These are phyloP conservation scores for Cynodonichthys magdalenae DNA, from an alignment of 2,797 vertebrate species.

Conservation along the genomic window DNA sequence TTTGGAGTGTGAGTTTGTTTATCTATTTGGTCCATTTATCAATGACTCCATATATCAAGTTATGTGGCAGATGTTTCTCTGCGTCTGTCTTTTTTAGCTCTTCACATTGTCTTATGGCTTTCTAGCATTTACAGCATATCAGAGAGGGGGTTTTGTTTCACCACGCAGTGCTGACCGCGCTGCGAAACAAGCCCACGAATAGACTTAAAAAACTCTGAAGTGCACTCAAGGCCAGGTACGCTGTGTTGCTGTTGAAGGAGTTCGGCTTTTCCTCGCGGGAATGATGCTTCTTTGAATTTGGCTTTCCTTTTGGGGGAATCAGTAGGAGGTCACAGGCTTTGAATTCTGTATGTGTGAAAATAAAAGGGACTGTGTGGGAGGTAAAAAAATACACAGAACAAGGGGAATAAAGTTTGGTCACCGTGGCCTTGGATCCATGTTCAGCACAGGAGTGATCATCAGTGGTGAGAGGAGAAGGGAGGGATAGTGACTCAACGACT, in stretches of 20 bases:
- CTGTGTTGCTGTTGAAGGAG: conserved; percentile 52
- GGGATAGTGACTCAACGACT: conserved; percentile 54
- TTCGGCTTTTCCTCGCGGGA: conserved; percentile 30
- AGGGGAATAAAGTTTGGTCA: conserved; percentile 35
- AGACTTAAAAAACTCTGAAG: conserved; percentile 52
- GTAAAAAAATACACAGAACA: conserved; percentile 12
- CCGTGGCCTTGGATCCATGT: conserved; percentile 50
- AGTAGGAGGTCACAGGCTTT: conserved; percentile 42
- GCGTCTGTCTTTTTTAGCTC: conserved; percentile 52
- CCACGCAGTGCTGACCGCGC: conserved; percentile 30
- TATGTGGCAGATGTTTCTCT: conserved; percentile 53
- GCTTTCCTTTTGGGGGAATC: conserved; percentile 39
- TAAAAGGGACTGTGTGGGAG: conserved; percentile 40
- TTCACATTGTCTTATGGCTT: conserved; percentile 61
- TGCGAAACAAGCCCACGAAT: conserved; percentile 57
- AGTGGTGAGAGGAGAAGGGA: conserved; percentile 23
- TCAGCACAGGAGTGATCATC: conserved; percentile 64
- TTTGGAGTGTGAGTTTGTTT: conserved; percentile 58
- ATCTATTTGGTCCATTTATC: conserved; percentile 56
- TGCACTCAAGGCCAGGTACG: conserved; percentile 58
- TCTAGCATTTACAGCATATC: conserved; percentile 62
- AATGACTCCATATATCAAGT: conserved; percentile 39
- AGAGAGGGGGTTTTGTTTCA: conserved; percentile 34
- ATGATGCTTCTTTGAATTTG: conserved; percentile 50
- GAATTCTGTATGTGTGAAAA: conserved; percentile 40